Evolutionary conservation across 2,113 vertebrate genomes (phyloP).

Genomic region (Ascaphus truei): DNA sequence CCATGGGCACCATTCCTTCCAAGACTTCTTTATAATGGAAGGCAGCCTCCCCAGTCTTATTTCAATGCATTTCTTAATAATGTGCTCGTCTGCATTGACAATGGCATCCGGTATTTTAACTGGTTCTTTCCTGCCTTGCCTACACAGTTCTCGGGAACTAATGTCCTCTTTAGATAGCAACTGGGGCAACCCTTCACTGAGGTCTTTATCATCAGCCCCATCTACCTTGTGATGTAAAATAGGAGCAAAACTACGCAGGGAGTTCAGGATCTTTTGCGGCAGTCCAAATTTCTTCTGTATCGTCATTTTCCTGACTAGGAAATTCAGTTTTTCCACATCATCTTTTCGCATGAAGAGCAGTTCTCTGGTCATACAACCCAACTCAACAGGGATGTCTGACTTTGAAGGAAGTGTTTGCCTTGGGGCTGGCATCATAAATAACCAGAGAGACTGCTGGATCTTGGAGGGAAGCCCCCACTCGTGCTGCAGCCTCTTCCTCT

Average conservation of each 20-base stretch:
- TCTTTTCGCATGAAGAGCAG: not conserved
- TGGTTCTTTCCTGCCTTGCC: no score
- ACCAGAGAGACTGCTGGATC: not conserved
- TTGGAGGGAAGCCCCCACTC: no score
- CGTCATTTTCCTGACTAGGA: not conserved
- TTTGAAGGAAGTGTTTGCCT: no score
- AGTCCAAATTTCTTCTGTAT: not conserved
- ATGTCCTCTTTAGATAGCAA: no score
- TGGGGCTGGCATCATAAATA: not conserved
- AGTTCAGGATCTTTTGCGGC: not conserved
- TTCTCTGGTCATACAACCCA: not conserved
- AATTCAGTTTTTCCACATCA: not conserved
- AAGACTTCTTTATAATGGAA: not conserved
- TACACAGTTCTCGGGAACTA: no score
- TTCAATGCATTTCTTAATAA: not conserved
- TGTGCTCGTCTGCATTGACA: no score
- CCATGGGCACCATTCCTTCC: no score
- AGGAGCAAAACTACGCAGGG: not conserved
- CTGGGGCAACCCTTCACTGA: no score
- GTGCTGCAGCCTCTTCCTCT: no score
- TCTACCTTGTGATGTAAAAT: no score
- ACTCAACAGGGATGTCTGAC: fast-evolving
- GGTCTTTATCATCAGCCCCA: no score
- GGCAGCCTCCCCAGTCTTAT: not conserved
- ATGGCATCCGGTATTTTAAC: no score